Base-by-base conservation (phyloP, 2,888 invertebrate species). In the Parnassius glacialis region DNA sequence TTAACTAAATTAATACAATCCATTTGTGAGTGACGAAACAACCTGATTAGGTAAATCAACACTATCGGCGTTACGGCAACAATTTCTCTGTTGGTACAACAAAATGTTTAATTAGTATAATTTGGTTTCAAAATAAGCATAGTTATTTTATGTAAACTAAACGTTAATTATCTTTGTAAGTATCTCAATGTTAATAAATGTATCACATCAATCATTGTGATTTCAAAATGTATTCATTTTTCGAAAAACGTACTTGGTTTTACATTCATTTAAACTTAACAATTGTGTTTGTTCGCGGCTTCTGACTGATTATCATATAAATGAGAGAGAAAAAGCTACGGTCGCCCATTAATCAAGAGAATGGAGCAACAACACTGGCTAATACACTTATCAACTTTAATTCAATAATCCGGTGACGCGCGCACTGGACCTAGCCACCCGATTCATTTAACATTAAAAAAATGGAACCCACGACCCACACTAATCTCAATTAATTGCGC, bases 361-460 rank as follows among this genome's bases (percentile, higher is more conserved):
- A 86, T 85, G 87, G 84, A 84, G 85, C 84, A 87, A 88, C 87
- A 90, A 85, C 85, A 85, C 80, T 76, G 83, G 85, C 88, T 91
- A 89, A 91, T 89, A 89, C 85, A 89, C 87, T 91, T 91, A 91
- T 89, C 89, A 88, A 89, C 80, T 89, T 90, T 88, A 91, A 92
- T 90, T 90, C 89, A 90, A 91, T 90, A 90, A 88, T 82, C 80
- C 78, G 74, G 74, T 78, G 75, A 78, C 79, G 83, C 83, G 74
- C 72, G 81, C 81, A 83, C 80, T 72, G 77, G 77, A 77, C 76
- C 76, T 72, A 74, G 74, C 69, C 65, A 63, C 67, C 66, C 78
- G 80, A 85, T 80, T 82, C 81, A 83, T 80, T 78, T 76, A 81
- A 83, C 83, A 83, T 85, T 83, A 87, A 88, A 87, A 88, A 88